Conservation (phyloP, 2,888 invertebrate genomes). For the Drosophila niveifrons region DNA sequence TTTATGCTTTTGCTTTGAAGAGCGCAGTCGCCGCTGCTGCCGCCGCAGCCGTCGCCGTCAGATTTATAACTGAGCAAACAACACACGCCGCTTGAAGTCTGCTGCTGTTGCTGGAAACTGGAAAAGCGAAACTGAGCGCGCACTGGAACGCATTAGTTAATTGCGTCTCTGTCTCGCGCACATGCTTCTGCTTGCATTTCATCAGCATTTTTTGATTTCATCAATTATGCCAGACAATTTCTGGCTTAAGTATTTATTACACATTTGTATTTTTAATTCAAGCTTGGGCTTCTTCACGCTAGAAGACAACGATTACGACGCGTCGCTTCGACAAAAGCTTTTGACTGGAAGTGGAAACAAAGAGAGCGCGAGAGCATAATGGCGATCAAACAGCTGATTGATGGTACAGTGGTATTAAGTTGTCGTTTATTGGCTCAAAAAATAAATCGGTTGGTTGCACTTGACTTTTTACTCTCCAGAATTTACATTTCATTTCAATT, state of each 20-base stretch:
- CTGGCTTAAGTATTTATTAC: conserved; percentile 5
- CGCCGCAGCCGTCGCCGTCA: conserved; percentile 48
- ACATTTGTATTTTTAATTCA: conserved; percentile 37
- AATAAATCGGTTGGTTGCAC: neutral
- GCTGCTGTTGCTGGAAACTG: conserved; percentile 17
- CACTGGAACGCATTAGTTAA: conserved; percentile 37
- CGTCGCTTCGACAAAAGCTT: conserved; percentile 22
- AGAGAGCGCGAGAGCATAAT: conserved; percentile 28
- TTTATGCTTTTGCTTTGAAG: conserved; percentile 16
- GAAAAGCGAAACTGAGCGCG: conserved; percentile 31
- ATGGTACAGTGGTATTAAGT: conserved; percentile 28
- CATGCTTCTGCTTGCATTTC: neutral
- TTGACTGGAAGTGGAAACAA: conserved; percentile 34
- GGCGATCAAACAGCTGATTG: conserved; percentile 53
- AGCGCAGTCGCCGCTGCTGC: conserved; percentile 48
- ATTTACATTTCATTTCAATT: too few relatives aligned
- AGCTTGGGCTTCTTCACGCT: conserved; percentile 31
- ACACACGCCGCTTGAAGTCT: conserved; percentile 11
- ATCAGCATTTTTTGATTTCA: conserved; percentile 11
- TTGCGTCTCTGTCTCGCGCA: neutral
- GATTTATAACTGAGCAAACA: conserved; percentile 47
- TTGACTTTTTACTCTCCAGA: neutral
- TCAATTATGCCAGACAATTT: conserved; percentile 15
- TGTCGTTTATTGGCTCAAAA: neutral
- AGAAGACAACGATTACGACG: conserved; percentile 8